A percentile compares a stretch with the other conserved stretches of the same genome.
Conservation (phyloP, 2,113 vertebrate species). For the Tachysurus vachellii region DNA sequence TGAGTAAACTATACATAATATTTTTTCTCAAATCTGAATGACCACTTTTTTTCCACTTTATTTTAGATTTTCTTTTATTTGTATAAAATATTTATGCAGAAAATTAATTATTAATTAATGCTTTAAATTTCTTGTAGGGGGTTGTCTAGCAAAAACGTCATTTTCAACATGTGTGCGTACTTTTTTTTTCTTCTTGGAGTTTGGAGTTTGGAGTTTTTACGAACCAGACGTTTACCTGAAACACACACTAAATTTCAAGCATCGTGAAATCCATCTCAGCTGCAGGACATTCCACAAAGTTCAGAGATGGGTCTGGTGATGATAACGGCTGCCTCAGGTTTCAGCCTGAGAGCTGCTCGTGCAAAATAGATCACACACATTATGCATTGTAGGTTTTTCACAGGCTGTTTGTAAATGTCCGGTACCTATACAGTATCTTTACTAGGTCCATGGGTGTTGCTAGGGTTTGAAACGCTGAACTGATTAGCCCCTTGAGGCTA, state of each 20-base stretch:
- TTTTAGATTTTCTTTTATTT: too few relatives aligned
- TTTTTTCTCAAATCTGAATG: too few relatives aligned
- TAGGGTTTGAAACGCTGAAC: too few relatives aligned
- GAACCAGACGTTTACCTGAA: background rate
- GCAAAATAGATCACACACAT: background rate
- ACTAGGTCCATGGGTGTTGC: background rate
- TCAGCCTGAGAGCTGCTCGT: background rate
- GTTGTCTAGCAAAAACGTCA: background rate
- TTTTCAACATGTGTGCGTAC: background rate
- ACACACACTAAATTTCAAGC: background rate
- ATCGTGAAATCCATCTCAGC: background rate
- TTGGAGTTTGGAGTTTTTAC: background rate
- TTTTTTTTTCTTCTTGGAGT: background rate
- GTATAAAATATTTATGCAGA: too few relatives aligned
- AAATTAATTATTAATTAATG: background rate
- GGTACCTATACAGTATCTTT: background rate
- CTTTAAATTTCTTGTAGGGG: background rate
- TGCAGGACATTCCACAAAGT: slow-evolving; percentile 23
- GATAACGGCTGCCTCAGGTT: slow-evolving; percentile 1
- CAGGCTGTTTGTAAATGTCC: background rate
- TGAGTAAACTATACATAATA: too few relatives aligned
- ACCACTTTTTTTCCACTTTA: too few relatives aligned
- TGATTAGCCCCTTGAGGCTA: too few relatives aligned
- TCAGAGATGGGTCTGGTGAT: background rate
- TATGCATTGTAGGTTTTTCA: background rate